Evolutionary conservation across 2,888 invertebrate species (phyloP).

Genomic region (Dione juno): DNA sequence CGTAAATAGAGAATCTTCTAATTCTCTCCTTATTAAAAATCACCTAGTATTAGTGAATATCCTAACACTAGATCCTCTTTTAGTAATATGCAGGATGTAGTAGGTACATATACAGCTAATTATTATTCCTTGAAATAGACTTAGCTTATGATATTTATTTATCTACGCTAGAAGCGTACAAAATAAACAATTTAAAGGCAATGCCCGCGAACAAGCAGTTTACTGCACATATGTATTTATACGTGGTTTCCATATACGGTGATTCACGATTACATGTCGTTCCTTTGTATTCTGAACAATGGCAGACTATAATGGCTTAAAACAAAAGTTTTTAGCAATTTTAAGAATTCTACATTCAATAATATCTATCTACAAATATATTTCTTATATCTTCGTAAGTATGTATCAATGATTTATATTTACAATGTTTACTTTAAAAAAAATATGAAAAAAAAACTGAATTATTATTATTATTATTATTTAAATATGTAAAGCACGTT

Average conservation of each 20-base stretch:
- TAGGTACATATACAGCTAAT: too few relatives aligned
- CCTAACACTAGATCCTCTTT: too few relatives aligned
- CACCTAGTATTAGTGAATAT: too few relatives aligned
- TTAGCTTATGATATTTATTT: not conserved
- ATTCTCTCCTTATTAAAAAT: too few relatives aligned
- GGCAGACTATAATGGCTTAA: conserved; percentile 33
- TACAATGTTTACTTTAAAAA: too few relatives aligned
- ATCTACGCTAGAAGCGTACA: not conserved
- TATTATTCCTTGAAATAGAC: too few relatives aligned
- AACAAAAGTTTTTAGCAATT: conserved; percentile 37
- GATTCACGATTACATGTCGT: conserved; percentile 42
- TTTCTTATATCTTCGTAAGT: too few relatives aligned
- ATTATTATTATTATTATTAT: too few relatives aligned
- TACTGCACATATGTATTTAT: conserved; percentile 40
- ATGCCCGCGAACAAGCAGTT: conserved; percentile 33
- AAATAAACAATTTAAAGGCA: conserved; percentile 33
- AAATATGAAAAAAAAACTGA: not conserved
- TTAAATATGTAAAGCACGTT: too few relatives aligned
- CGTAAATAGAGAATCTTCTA: too few relatives aligned
- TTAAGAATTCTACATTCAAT: conserved; percentile 17
- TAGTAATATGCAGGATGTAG: too few relatives aligned
- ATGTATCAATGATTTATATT: too few relatives aligned
- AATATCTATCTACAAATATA: not conserved
- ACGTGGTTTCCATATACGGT: conserved; percentile 44
- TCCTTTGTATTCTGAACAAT: conserved; percentile 48